phyloP scores from a whole-genome alignment of 1,140 invertebrate species.

The Pollicipes pollicipes region DNA sequence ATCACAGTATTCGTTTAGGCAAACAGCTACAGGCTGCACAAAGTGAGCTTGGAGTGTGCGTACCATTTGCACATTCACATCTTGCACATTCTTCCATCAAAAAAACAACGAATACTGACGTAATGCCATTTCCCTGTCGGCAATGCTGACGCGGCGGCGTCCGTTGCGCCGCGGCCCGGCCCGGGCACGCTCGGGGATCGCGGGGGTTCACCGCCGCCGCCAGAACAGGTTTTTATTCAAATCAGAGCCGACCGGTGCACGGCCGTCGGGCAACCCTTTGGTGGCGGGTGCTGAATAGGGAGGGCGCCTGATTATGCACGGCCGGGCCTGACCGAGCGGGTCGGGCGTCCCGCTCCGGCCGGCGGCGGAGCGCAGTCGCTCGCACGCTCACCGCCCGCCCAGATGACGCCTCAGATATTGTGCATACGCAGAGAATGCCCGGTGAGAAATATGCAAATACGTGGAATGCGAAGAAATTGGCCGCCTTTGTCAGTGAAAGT shows the following conservation, averaged over 20 bases:
- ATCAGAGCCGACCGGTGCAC: neutral
- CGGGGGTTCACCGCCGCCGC: too few relatives aligned
- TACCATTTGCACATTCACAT: too few relatives aligned
- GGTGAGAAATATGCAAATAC: neutral
- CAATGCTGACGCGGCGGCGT: too few relatives aligned
- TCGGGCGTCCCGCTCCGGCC: too few relatives aligned
- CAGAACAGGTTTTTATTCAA: slow-evolving; percentile 2
- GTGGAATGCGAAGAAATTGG: neutral
- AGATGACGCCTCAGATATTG: neutral
- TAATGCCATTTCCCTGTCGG: too few relatives aligned
- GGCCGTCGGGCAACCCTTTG: neutral
- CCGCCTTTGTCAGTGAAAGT: neutral
- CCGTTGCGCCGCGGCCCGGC: too few relatives aligned
- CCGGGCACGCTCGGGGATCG: neutral
- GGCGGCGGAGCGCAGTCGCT: neutral
- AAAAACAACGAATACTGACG: too few relatives aligned
- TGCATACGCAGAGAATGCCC: neutral
- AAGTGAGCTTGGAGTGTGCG: too few relatives aligned
- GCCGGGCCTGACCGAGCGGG: neutral
- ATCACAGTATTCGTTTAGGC: too few relatives aligned
- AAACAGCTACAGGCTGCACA: too few relatives aligned
- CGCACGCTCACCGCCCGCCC: neutral
- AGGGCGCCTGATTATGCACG: neutral
- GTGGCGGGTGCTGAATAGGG: neutral
- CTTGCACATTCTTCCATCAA: too few relatives aligned